Evolutionary conservation across 2,888 invertebrate genomes (phyloP), one percentile per base, ranked within the genome.

Genomic region (Slavum lentiscoides): DNA sequence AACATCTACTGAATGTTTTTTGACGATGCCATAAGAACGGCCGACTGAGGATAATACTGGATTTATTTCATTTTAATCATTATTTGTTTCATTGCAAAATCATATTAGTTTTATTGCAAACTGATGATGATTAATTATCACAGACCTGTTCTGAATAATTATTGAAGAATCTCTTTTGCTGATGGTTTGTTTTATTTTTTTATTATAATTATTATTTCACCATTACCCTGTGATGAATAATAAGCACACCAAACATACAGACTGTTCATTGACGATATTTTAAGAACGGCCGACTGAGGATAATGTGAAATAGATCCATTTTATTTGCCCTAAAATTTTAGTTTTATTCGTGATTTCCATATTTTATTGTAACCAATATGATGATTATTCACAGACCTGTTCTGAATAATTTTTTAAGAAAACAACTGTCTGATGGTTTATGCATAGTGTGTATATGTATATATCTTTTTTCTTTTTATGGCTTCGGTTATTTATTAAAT

Each of bases 301-400:
- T 58, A 67, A 66, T 75, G 21, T 23, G 3, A 23, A 61, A 21
- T 23, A 13, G 23, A 23, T 39, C 39, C 39, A 49, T 49, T 49
- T 49, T 3, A 15, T 49, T 49, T 13, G 11, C 11, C 11, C 49
- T 43, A 43, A 7, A 11, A 4, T 7, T 13, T 49, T 49, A 49
- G 11, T 49, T 61, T 61, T 61, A 61, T 23, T 61, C 23, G 13
- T 61, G 13, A 59, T 59, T 17, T 30, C 30, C 30, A 30, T 30
- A 30, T 30, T 37, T 30, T 37, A 66, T 68, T 58, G 21, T 23
- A 49, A 67, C 61, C 62, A 30, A 69, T 49, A 13, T 82, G 82
- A 82, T 82, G 74, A 82, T 59, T 53, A 69, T 82, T 13, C 82
- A 74, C 82, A 82, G 62, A 74, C 73, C 59, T 74, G 81, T 81